Conservation (phyloP, 2,888 invertebrate species). For the Holacanthella duospinosa region DNA sequence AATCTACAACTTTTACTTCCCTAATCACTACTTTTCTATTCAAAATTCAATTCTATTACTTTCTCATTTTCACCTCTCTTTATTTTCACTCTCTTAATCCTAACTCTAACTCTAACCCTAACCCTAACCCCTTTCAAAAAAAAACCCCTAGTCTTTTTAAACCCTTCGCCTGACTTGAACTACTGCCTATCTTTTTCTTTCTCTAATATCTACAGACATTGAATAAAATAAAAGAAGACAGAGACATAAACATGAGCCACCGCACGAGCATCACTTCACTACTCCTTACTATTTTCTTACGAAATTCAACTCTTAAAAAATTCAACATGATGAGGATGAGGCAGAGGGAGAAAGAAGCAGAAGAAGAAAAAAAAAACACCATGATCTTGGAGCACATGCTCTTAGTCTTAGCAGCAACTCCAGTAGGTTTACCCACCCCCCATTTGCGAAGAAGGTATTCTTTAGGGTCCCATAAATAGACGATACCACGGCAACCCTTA, state of each 20-base stretch:
- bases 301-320: constrained; percentile 13
- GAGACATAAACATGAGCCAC: constrained; percentile 5
- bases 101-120: no score
- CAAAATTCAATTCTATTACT: no score
- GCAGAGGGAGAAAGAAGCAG: not conserved
- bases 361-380: no score
- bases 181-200: not conserved
- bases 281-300: constrained; percentile 8
- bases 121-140: no score
- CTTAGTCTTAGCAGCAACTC: not conserved
- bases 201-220: no score
- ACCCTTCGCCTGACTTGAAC: not conserved
- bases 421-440: not conserved
- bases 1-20: no score
- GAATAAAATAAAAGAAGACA: constrained; percentile 4
- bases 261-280: not conserved
- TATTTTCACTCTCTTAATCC: no score
- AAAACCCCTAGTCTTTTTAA: not conserved
- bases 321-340: not conserved
- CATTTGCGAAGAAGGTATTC: no score
- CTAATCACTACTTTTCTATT: no score
- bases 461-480: constrained; percentile 36
- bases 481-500: constrained; percentile 13
- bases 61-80: no score
- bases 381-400: not conserved